Conservation (phyloP, 1,140 invertebrate genomes). For the Tetramorium alpestre region DNA sequence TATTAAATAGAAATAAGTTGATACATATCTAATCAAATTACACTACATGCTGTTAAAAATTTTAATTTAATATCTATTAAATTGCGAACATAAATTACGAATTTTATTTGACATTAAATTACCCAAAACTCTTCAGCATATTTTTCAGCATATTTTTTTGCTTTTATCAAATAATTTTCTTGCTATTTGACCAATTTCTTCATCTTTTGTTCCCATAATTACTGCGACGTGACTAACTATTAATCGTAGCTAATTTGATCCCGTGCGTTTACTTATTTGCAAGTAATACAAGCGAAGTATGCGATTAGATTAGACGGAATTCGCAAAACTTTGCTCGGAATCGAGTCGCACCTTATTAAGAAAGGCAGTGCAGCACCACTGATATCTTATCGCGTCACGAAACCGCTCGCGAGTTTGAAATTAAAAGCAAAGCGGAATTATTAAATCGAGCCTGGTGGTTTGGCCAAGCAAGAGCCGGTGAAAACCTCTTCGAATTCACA, state of each 20-base stretch:
- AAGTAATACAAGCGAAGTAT: neutral
- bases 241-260: neutral
- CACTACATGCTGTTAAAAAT: neutral
- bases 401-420: neutral
- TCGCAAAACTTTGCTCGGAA: neutral
- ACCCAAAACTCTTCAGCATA: neutral
- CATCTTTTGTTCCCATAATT: neutral
- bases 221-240: neutral
- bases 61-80: neutral
- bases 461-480: neutral
- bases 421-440: constrained; percentile 26
- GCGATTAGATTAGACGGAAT: constrained; percentile 36
- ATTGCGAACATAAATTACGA: neutral
- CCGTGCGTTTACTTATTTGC: neutral
- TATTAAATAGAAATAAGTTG: neutral
- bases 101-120: neutral
- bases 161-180: neutral
- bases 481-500: constrained; percentile 29
- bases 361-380: neutral
- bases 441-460: neutral
- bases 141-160: neutral
- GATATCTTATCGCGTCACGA: constrained; percentile 44
- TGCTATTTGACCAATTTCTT: neutral
- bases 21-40: neutral
- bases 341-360: constrained; percentile 8